Conservation (phyloP, 1,140 invertebrate genomes). For the Neotoxoptera formosana region DNA sequence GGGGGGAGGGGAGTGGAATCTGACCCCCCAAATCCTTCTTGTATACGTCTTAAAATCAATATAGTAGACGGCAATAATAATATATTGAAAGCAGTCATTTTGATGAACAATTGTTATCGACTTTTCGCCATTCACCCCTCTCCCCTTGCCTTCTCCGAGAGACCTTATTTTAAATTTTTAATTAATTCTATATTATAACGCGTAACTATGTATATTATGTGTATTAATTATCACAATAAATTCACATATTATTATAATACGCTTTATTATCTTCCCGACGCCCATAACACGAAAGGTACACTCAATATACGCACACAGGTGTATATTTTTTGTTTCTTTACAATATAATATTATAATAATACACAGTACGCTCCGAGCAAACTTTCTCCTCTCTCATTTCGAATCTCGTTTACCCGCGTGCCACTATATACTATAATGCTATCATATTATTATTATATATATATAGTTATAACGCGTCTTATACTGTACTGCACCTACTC, state of each 20-base stretch:
- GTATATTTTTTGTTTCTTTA: background rate
- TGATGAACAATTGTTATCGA: too few relatives aligned
- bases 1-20: too few relatives aligned
- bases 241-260: background rate
- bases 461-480: background rate
- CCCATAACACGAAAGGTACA: background rate
- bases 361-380: background rate
- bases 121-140: too few relatives aligned
- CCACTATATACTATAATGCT: background rate
- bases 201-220: background rate
- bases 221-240: background rate
- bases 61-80: too few relatives aligned
- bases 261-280: background rate
- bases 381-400: conserved; percentile 45
- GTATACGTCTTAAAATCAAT: too few relatives aligned
- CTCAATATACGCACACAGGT: background rate
- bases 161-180: background rate
- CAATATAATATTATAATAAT: background rate
- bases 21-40: too few relatives aligned
- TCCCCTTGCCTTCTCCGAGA: too few relatives aligned
- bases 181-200: background rate
- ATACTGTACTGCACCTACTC: background rate
- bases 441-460: background rate
- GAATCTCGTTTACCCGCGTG: background rate
- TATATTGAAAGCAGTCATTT: too few relatives aligned